A percentile compares a stretch with the other conserved stretches of the same genome.
Evolutionary conservation across 1,140 invertebrate species (phyloP).

Genomic region (Battus philenor): DNA sequence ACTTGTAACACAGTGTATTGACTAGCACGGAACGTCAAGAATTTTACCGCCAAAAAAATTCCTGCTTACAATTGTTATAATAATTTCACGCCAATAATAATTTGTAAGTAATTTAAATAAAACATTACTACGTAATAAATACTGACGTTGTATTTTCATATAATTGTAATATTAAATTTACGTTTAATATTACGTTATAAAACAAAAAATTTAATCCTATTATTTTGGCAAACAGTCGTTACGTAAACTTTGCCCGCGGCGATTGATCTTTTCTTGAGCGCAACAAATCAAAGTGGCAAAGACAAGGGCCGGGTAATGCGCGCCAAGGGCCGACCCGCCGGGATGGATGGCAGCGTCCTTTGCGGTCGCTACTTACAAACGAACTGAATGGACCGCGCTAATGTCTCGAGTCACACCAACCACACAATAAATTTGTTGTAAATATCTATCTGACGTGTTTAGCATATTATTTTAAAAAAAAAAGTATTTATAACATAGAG

Average conservation of each 20-base stretch:
- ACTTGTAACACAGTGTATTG: no score
- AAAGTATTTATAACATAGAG: no score
- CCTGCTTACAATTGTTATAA: no score
- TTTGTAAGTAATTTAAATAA: no score
- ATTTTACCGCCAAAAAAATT: no score
- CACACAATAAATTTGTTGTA: constrained; percentile 5
- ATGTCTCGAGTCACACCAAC: constrained; percentile 4
- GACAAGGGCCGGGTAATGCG: constrained; percentile 48
- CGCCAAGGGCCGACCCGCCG: constrained; percentile 25
- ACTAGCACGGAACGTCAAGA: no score
- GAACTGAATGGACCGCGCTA: background rate
- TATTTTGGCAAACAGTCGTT: constrained; percentile 1
- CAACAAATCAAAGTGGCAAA: constrained; percentile 63
- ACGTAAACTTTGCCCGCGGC: constrained; percentile 30
- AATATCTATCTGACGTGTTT: no score
- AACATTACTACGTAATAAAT: no score
- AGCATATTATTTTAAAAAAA: no score
- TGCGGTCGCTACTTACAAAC: background rate
- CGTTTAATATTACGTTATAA: background rate
- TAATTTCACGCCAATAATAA: no score
- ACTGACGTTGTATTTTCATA: no score
- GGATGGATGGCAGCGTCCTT: constrained; percentile 15
- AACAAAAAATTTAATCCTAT: constrained; percentile 14
- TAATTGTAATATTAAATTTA: no score
- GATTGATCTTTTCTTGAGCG: constrained; percentile 42